phyloP scores from a whole-genome alignment of 2,888 invertebrate genomes.

The Lepidocyrtinus sp. region DNA sequence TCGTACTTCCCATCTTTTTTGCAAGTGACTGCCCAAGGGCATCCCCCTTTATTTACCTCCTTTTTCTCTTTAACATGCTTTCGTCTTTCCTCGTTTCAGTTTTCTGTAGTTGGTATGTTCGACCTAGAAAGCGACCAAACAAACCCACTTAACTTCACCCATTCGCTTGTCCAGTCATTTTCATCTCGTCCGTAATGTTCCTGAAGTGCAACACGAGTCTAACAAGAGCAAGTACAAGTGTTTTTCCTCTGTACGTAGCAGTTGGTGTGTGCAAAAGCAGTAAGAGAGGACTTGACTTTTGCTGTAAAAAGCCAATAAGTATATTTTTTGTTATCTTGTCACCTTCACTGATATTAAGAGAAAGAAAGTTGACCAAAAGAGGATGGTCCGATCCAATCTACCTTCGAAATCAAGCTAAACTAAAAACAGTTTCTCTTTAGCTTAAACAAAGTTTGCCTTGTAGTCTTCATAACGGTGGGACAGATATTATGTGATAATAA shows the following conservation, averaged over 20 bases:
- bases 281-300: constrained; percentile 9
- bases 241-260: constrained; percentile 10
- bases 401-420: neutral
- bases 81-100: too few relatives aligned
- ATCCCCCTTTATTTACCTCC: constrained; percentile 16
- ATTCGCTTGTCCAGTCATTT: neutral
- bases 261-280: neutral
- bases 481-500: constrained; percentile 7
- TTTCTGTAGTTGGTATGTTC: too few relatives aligned
- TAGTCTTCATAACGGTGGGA: neutral
- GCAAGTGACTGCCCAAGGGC: constrained; percentile 1
- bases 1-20: neutral
- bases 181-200: neutral
- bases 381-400: constrained; percentile 1
- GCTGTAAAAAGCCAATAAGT: constrained; percentile 8
- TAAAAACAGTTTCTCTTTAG: neutral
- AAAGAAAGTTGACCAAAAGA: constrained; percentile 12
- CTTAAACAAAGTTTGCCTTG: constrained; percentile 4
- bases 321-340: constrained; percentile 4
- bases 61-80: neutral
- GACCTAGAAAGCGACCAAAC: too few relatives aligned
- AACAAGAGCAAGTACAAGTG: constrained; percentile 19
- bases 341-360: neutral
- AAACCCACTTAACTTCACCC: too few relatives aligned
- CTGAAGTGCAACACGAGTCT: neutral